Evolutionary conservation across 2,888 invertebrate species (phyloP).

Genomic region (Pseudococcus longispinus): DNA sequence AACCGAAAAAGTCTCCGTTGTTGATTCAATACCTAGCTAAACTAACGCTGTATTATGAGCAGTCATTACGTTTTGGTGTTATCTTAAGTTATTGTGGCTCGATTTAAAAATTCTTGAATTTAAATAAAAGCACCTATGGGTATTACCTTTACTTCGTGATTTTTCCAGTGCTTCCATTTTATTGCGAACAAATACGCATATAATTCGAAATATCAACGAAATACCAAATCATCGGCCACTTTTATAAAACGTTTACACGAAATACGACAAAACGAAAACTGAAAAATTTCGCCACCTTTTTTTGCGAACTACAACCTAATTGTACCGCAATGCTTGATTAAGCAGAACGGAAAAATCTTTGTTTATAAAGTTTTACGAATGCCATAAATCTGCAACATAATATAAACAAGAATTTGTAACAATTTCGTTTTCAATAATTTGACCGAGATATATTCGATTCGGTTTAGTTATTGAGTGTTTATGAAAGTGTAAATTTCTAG

Average conservation of each 20-base stretch:
- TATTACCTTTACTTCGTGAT: background rate
- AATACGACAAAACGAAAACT: background rate
- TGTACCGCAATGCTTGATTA: background rate
- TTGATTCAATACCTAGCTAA: background rate
- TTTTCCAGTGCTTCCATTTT: background rate
- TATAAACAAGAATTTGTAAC: background rate
- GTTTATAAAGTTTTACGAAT: background rate
- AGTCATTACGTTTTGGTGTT: background rate
- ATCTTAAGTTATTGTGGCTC: background rate
- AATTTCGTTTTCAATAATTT: background rate
- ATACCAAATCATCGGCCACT: background rate
- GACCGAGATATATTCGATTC: background rate
- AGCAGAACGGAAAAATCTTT: background rate
- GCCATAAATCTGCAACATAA: background rate
- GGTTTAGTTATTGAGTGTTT: too few species aligned
- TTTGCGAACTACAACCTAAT: background rate
- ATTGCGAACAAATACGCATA: background rate
- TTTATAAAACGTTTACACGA: background rate
- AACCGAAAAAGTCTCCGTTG: background rate
- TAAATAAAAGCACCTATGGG: background rate
- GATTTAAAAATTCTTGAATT: background rate
- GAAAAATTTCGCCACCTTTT: background rate
- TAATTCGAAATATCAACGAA: background rate
- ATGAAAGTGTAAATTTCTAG: too few species aligned
- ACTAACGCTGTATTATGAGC: background rate